A percentile compares a stretch with the other conserved stretches of the same genome.
Conservation (phyloP, 2,888 invertebrate genomes). For the Erynnis tages region DNA sequence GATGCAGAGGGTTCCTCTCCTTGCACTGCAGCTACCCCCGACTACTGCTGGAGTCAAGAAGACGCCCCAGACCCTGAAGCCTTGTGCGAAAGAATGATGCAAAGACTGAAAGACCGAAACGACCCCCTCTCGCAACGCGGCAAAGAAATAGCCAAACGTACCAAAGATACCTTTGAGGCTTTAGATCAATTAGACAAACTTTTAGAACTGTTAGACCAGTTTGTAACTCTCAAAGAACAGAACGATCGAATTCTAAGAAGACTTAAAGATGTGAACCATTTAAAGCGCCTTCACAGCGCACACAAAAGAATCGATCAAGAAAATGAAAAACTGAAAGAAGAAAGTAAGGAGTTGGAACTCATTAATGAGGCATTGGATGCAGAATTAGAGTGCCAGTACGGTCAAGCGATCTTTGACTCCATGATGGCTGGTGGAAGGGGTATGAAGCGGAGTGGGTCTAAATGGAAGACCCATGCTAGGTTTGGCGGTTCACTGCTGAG, state of each 20-base stretch:
- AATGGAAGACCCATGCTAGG: conserved; percentile 71
- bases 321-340: conserved; percentile 60
- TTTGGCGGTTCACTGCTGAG: conserved; percentile 77
- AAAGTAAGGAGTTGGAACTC: conserved; percentile 60
- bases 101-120: conserved; percentile 61
- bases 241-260: conserved; percentile 85
- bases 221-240: conserved; percentile 86
- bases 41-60: conserved; percentile 52
- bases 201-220: conserved; percentile 88
- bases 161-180: conserved; percentile 83
- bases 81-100: conserved; percentile 66
- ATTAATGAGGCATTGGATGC: conserved; percentile 76
- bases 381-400: conserved; percentile 83
- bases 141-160: conserved; percentile 77
- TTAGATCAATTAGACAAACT: conserved; percentile 91
- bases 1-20: conserved; percentile 72
- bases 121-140: conserved; percentile 77
- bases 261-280: conserved; percentile 87
- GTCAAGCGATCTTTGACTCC: conserved; percentile 84
- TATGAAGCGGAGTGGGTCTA: conserved; percentile 74
- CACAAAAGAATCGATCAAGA: conserved; percentile 75
- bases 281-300: conserved; percentile 84
- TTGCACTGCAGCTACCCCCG: conserved; percentile 65
- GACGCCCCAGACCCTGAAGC: conserved; percentile 58
- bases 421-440: conserved; percentile 81